A percentile compares a stretch with the other conserved stretches of the same genome.
phyloP scores from a whole-genome alignment of 2,888 invertebrate species.

The Syrista parreyssii region DNA sequence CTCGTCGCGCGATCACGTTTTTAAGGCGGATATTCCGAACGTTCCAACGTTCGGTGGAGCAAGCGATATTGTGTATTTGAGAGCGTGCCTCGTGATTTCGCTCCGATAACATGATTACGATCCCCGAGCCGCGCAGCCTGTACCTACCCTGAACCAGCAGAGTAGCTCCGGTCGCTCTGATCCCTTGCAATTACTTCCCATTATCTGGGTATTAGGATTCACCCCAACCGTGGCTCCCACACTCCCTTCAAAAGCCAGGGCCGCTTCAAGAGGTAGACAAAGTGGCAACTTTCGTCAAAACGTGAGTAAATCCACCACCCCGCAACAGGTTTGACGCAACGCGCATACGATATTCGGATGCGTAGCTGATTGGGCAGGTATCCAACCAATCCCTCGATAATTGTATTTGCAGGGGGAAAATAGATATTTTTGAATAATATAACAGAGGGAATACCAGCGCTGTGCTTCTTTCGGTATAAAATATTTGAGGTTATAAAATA shows the following conservation, averaged over 20 bases:
- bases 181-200: slow-evolving; percentile 67
- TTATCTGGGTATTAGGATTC: slow-evolving; percentile 67
- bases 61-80: slow-evolving; percentile 56
- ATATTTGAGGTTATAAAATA: background rate
- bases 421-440: background rate
- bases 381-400: slow-evolving; percentile 19
- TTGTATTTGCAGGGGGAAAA: background rate
- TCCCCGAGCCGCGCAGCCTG: slow-evolving; percentile 29
- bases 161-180: slow-evolving; percentile 61
- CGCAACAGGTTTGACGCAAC: slow-evolving; percentile 29
- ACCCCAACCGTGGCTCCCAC: slow-evolving; percentile 57
- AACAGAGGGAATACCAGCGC: background rate
- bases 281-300: slow-evolving; percentile 6
- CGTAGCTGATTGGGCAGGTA: slow-evolving; percentile 22
- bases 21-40: background rate
- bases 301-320: slow-evolving; percentile 9
- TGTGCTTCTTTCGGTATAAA: background rate
- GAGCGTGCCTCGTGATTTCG: slow-evolving; percentile 60
- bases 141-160: slow-evolving; percentile 23
- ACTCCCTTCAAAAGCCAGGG: slow-evolving; percentile 1
- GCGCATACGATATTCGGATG: background rate
- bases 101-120: slow-evolving; percentile 59
- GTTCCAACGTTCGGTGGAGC: slow-evolving; percentile 14
- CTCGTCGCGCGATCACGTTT: background rate
- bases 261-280: slow-evolving; percentile 1